phyloP scores from a whole-genome alignment of 2,888 invertebrate genomes.

The Digitonthophagus gazella region DNA sequence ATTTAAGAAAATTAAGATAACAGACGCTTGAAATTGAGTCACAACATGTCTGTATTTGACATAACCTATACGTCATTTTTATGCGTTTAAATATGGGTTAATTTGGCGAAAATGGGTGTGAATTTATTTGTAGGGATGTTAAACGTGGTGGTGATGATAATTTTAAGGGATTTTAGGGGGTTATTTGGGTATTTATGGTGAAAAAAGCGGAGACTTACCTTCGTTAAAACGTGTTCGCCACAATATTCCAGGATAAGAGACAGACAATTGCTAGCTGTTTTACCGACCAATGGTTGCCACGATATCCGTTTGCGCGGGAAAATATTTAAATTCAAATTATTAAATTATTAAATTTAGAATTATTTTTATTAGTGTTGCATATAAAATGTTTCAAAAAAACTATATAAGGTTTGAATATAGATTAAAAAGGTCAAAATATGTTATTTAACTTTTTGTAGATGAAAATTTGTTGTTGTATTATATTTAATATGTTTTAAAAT shows the following conservation, averaged over 20 bases:
- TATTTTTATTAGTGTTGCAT: not conserved
- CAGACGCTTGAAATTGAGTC: not conserved
- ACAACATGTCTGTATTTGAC: not conserved
- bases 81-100: not conserved
- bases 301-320: not conserved
- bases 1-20: not conserved
- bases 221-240: not conserved
- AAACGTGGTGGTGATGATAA: not conserved
- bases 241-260: not conserved
- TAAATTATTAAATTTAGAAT: not conserved
- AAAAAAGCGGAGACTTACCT: not conserved
- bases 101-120: not conserved
- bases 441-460: no score
- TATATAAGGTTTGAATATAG: no score
- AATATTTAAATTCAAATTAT: not conserved
- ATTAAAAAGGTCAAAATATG: no score
- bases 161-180: not conserved
- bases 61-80: not conserved
- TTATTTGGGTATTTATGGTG: not conserved
- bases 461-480: no score
- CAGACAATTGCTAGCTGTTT: slow-evolving; percentile 11
- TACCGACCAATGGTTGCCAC: slow-evolving; percentile 16
- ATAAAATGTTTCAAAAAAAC: no score
- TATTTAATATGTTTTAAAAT: no score
- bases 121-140: not conserved